These are phyloP conservation scores for Papilio demoleus DNA, from an alignment of 2,888 invertebrate species.

Conservation along the genomic window DNA sequence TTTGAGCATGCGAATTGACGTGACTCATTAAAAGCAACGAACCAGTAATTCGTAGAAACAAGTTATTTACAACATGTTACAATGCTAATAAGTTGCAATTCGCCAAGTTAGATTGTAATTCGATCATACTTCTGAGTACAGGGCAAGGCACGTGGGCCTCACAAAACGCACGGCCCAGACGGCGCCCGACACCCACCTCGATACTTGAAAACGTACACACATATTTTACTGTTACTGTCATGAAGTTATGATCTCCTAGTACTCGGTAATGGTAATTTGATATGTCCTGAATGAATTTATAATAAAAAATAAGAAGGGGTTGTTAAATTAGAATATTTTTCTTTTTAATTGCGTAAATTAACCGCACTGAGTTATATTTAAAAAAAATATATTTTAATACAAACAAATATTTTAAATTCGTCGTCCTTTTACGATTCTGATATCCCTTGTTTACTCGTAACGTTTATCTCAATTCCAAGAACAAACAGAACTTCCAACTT, in stretches of 20 bases:
- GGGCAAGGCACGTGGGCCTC: slow-evolving; percentile 33
- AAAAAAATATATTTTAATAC: background rate
- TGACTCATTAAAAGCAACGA: background rate
- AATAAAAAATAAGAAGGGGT: no score
- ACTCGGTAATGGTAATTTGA: slow-evolving; percentile 4
- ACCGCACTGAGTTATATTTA: background rate
- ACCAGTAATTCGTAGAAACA: background rate
- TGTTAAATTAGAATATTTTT: no score
- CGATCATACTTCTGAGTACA: slow-evolving; percentile 8
- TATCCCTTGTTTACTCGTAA: slow-evolving; percentile 34
- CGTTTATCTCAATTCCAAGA: slow-evolving; percentile 37
- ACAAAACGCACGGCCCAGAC: slow-evolving; percentile 17
- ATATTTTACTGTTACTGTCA: slow-evolving; percentile 7
- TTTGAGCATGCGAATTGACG: no score
- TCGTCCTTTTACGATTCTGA: background rate
- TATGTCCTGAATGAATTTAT: no score
- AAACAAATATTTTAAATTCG: background rate
- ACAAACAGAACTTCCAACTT: slow-evolving; percentile 30
- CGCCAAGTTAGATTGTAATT: slow-evolving; percentile 32
- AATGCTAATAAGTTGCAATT: slow-evolving; percentile 1
- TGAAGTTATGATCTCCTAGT: slow-evolving; percentile 8
- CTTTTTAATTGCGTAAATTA: slow-evolving; percentile 8
- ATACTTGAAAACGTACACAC: no score
- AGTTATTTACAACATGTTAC: background rate
- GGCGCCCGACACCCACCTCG: slow-evolving; percentile 38